Evolutionary conservation across 2,113 vertebrate species (phyloP), one percentile per base, ranked within the genome.

Genomic region (Brachypodius melanocephalos): DNA sequence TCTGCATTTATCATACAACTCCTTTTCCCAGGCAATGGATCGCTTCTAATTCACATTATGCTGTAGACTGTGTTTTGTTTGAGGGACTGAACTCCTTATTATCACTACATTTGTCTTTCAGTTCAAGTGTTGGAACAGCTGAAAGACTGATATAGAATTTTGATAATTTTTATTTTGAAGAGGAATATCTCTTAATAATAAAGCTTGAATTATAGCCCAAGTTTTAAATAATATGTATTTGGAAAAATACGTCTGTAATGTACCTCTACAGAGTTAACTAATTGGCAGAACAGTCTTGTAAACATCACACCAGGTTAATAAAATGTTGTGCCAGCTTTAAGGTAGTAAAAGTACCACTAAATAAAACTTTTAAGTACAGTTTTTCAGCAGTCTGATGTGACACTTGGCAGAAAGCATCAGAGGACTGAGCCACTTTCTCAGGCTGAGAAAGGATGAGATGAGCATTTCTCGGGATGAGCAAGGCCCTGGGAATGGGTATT

Each of bases 21-120:
- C 4, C 2, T 67, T 45, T 77, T 81, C 25, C 51, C 6, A 18
- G 38, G 22, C 2, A 46, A 28, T 1, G 3, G 9, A 49, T 69
- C 0, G 0, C 15, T 78, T 81, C 8, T 71, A 66, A n/a, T 51
- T 49, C 9, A 5, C 6, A 2, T 63, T 52, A 15, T 66, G 19
- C 17, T 1, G 0, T 40, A n/a, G 59, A 12, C 5, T 0, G 0
- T 52, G 19, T 58, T 73, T 76, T 1, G 1, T 46, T 15, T 58
- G 88, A 74, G 59, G 22, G 32, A 61, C 19, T 65, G n/a, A 57
- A 8, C 22, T 61, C 58, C 9, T 85, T 49, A 22, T 25, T 36
- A 8, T 28, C 28, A 2, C 36, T 36, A 40, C 1, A 22, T 77
- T 63, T 69, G 12, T 61, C 25, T 91, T 89, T 65, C 42, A n/a